Evolutionary conservation across 2,888 invertebrate genomes (phyloP), one percentile per base, ranked within the genome.

Genomic region (Macropis europaea): DNA sequence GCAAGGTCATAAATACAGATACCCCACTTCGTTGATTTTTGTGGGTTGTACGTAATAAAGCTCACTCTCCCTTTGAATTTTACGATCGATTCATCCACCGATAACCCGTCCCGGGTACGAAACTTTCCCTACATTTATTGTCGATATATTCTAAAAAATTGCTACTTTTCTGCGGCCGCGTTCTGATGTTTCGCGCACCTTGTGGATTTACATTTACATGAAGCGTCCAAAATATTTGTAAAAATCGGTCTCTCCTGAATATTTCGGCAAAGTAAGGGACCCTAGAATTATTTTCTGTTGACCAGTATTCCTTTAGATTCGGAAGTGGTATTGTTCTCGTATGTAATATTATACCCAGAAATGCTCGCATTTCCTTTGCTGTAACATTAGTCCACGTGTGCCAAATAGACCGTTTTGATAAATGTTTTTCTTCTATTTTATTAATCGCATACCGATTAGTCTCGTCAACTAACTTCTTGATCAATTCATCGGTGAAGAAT

Each of bases 51-150:
- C 6, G 74, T 61, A 50, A 73, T 69, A 34, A 73, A 79, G 30
- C 47, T 38, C 34, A 77, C 61, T 71, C 59, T 4, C 48, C 45
- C 56, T 56, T 82, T 81, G 70, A 81, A 82, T 63, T 78, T 77
- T 6, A 81, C 53, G 5, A 61, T 73, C 1, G 76, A 78, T 60
- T 81, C 80, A 70, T 77, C 64, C 32, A 62, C 54, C 0, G 61
- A 68, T 54, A 73, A 48, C 11, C 63, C 42, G 11, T n/a, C 24
- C 48, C 53, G 40, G n/a, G n/a, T n/a, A n/a, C n/a, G n/a, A n/a
- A n/a, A n/a, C n/a, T n/a, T n/a, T n/a, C n/a, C n/a, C n/a, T n/a
- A n/a, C n/a, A n/a, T n/a, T n/a, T n/a, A n/a, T n/a, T n/a, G n/a
- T n/a, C n/a, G n/a, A n/a, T n/a, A n/a, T n/a, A n/a, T n/a, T n/a